Evolutionary conservation across 2,888 invertebrate species (phyloP).

Genomic region (Lutraria lutraria): DNA sequence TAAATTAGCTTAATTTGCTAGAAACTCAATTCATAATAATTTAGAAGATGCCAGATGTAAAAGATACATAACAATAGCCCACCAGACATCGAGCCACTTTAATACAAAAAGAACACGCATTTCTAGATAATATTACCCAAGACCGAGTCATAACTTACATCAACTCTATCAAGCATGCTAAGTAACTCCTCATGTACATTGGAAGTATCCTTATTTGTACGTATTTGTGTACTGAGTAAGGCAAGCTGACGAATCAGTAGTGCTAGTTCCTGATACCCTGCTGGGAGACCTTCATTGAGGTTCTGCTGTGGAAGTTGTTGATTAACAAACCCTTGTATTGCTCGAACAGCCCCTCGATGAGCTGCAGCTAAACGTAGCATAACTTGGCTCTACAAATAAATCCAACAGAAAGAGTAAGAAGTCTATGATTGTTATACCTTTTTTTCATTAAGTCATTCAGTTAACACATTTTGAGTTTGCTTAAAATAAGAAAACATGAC

Average conservation of each 20-base stretch:
- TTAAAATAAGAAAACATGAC: no score
- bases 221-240: slow-evolving; percentile 73
- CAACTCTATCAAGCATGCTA: slow-evolving; percentile 78
- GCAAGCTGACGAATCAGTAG: slow-evolving; percentile 79
- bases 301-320: slow-evolving; percentile 79
- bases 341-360: slow-evolving; percentile 81
- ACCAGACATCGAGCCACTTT: no score
- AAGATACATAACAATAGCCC: no score
- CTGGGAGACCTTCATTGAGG: slow-evolving; percentile 79
- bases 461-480: no score
- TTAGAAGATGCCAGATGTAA: no score
- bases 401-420: background rate
- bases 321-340: slow-evolving; percentile 82
- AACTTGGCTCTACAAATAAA: slow-evolving; percentile 74
- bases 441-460: no score
- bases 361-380: slow-evolving; percentile 78
- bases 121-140: no score
- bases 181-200: slow-evolving; percentile 73
- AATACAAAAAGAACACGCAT: no score
- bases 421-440: no score
- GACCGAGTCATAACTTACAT: slow-evolving; percentile 67
- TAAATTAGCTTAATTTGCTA: no score
- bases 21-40: no score
- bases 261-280: slow-evolving; percentile 80
- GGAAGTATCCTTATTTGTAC: slow-evolving; percentile 65